Evolutionary conservation across 2,888 invertebrate species (phyloP), one percentile per base, ranked within the genome.

Genomic region (Podotricha telesiphe): DNA sequence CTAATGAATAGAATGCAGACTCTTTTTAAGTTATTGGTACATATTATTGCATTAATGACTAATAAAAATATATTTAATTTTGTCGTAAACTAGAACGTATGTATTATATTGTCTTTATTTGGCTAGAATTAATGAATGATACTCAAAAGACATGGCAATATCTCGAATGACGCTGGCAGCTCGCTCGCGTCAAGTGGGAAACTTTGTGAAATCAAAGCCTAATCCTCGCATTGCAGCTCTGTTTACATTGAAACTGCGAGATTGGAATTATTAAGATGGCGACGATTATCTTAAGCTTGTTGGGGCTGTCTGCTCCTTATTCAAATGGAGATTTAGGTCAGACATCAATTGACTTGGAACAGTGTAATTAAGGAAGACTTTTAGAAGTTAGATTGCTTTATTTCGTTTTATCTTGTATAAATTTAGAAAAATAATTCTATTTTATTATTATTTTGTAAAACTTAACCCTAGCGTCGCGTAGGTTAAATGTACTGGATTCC

Each of bases 261-360:
- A 89, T 88, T 86, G 86, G 83, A 87, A 86, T 91, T 88, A 91
- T 89, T 88, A 90, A 89, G 91, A 91, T 89, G 78, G 85, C 79
- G 81, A 80, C 81, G 87, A 92, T 91, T 90, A 88, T 86, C 82
- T 82, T 83, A 79, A 91, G 87, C 84, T 91, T 87, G 85, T 86
- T 81, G 77, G 81, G 80, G 84, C 78, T 81, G 82, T 85, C 82
- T 79, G 78, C 78, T 80, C 79, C 82, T 85, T 79, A 89, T 90
- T 91, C 88, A 85, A 84, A 88, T 91, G 88, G 84, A 91, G 86
- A 91, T 91, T 86, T 86, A 84, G 90, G 91, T 89, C 89, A 86
- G 85, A 80, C 84, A 80, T 83, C 86, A 85, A 88, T 90, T 87
- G 87, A 85, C 79, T 88, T 82, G 79, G 82, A 87, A 87, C 85